These are phyloP conservation scores for Drosophila neutralis DNA, from an alignment of 2,888 invertebrate genomes.

Conservation along the genomic window DNA sequence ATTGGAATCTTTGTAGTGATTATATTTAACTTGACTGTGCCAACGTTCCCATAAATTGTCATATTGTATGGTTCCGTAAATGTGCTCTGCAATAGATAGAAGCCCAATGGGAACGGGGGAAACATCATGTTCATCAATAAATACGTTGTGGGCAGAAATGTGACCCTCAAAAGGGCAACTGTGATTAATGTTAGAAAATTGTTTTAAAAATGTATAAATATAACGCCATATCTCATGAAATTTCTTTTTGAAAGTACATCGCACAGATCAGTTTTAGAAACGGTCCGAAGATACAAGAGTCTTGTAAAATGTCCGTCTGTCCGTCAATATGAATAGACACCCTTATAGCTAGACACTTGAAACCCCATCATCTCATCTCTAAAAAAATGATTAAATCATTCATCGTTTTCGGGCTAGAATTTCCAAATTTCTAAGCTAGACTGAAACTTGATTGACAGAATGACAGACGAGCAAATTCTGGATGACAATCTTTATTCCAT, in stretches of 20 bases:
- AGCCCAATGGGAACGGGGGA: no score
- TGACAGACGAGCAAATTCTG: neutral
- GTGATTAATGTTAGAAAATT: constrained; percentile 48
- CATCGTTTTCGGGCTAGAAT: neutral
- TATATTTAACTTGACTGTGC: neutral
- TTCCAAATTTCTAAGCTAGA: neutral
- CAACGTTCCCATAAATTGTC: neutral
- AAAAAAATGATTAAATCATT: no score
- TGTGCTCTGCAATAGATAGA: neutral
- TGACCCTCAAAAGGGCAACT: constrained; percentile 38
- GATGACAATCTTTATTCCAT: neutral
- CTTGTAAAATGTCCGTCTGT: neutral
- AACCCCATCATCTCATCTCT: no score
- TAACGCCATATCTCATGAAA: neutral
- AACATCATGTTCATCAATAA: no score
- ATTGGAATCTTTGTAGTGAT: neutral
- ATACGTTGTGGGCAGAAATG: neutral
- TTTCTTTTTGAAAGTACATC: constrained; percentile 29
- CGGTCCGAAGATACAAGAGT: neutral
- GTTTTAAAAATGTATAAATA: neutral
- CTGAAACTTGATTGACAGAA: neutral
- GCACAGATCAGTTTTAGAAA: no score
- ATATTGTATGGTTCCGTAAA: neutral
- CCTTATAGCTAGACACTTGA: neutral
- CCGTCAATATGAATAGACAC: neutral